A percentile compares a stretch with the other conserved stretches of the same genome.
Conservation (phyloP, 2,113 vertebrate genomes). For the Gymnarchus niloticus region DNA sequence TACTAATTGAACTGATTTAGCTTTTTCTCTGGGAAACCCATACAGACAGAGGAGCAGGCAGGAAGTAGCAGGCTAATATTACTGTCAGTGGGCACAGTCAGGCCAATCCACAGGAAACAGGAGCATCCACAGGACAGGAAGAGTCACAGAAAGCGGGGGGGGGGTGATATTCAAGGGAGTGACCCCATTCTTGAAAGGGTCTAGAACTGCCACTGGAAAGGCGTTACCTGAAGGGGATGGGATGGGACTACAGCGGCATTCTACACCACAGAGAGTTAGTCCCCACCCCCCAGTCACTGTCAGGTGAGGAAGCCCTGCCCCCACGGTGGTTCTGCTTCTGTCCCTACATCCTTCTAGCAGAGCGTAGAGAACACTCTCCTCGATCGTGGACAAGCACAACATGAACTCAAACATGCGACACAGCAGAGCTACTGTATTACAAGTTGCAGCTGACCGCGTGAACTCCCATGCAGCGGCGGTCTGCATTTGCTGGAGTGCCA, state of each 20-base stretch:
- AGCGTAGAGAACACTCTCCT: background rate
- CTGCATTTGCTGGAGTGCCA: background rate
- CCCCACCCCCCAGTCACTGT: background rate
- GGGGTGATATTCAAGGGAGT: too few species aligned
- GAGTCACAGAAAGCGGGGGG: background rate
- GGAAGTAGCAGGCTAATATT: background rate
- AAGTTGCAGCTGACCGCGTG: background rate
- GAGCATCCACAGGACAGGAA: background rate
- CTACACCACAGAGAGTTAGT: background rate
- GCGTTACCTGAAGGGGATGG: background rate
- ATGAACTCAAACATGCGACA: background rate
- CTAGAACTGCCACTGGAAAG: too few species aligned
- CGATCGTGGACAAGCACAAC: background rate
- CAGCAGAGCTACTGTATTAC: background rate
- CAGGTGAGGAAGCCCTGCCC: background rate
- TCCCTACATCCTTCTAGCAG: background rate
- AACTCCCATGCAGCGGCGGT: background rate
- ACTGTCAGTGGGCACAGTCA: background rate
- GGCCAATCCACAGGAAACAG: background rate
- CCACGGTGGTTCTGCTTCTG: background rate
- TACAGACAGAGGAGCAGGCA: background rate
- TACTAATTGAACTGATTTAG: slow-evolving; percentile 10
- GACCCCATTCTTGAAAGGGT: too few species aligned
- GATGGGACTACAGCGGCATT: background rate
- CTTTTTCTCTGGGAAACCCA: background rate